phyloP scores from a whole-genome alignment of 2,888 invertebrate genomes.

The Dolichomitus sp. region DNA sequence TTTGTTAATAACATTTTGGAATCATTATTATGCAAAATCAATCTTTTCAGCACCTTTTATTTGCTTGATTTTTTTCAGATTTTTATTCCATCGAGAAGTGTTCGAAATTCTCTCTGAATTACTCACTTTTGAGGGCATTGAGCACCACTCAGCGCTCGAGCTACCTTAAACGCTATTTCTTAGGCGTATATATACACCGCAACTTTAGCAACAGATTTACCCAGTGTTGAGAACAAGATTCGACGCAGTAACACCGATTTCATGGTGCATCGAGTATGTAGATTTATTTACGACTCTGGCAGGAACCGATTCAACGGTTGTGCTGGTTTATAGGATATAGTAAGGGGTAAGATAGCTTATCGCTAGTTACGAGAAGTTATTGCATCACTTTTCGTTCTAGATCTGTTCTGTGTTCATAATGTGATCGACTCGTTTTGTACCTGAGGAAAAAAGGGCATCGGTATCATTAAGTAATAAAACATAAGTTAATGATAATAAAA shows the following conservation, averaged over 20 bases:
- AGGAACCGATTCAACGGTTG: neutral
- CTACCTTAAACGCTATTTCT: neutral
- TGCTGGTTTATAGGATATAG: neutral
- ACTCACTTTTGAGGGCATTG: too few relatives aligned
- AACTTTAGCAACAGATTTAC: neutral
- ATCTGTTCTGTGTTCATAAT: neutral
- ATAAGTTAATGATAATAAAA: too few relatives aligned
- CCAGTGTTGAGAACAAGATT: neutral
- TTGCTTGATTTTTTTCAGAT: too few relatives aligned
- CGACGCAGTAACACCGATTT: neutral
- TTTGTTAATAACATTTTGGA: too few relatives aligned
- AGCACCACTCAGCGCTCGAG: too few relatives aligned
- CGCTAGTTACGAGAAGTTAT: conserved; percentile 2
- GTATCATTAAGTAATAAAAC: too few relatives aligned
- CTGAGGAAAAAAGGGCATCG: too few relatives aligned
- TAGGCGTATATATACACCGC: neutral
- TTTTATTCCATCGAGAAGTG: too few relatives aligned
- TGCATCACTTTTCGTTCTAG: conserved; percentile 10
- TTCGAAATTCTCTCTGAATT: too few relatives aligned
- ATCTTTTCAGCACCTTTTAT: too few relatives aligned
- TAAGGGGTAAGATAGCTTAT: conserved; percentile 11
- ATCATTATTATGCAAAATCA: too few relatives aligned
- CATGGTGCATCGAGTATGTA: neutral
- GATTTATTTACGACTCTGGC: neutral
- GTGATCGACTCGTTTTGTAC: neutral